Evolutionary conservation across 2,888 invertebrate genomes (phyloP).

Genomic region (Ormyrus labotus): DNA sequence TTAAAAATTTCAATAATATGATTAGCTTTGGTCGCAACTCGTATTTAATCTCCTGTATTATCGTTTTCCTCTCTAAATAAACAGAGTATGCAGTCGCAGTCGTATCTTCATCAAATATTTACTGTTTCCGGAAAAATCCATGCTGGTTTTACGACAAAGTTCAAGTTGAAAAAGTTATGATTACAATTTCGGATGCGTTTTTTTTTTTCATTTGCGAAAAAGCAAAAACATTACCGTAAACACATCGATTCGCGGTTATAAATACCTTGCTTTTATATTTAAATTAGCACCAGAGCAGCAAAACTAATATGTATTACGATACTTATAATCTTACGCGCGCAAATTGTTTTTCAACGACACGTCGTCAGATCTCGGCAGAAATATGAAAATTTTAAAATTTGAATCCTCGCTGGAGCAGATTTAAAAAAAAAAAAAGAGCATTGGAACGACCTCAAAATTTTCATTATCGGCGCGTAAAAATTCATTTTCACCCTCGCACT

Average conservation of each 20-base stretch:
- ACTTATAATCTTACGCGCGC: too few relatives aligned
- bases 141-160: not conserved
- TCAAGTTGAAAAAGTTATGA: not conserved
- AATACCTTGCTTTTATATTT: too few relatives aligned
- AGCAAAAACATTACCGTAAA: too few relatives aligned
- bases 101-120: constrained; percentile 17
- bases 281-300: too few relatives aligned
- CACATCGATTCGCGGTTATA: too few relatives aligned
- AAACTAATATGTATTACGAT: too few relatives aligned
- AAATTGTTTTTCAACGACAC: too few relatives aligned
- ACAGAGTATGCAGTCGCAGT: not conserved
- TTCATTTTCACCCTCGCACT: constrained; percentile 34
- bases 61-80: not conserved
- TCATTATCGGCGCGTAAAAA: constrained; percentile 25
- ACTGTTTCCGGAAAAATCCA: not conserved
- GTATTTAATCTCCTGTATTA: constrained; percentile 7
- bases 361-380: too few relatives aligned
- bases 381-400: not conserved
- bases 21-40: constrained; percentile 2
- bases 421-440: not conserved
- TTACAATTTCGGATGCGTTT: not conserved
- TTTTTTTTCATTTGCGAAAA: too few relatives aligned
- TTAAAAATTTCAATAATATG: constrained; percentile 23
- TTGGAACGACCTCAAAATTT: not conserved
- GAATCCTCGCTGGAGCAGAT: not conserved